Percentiles rank a stretch among this genome's conserved stretches.
These are phyloP conservation scores for Tychaedon coryphoeus DNA, from an alignment of 2,113 vertebrate species.

Conservation along the genomic window DNA sequence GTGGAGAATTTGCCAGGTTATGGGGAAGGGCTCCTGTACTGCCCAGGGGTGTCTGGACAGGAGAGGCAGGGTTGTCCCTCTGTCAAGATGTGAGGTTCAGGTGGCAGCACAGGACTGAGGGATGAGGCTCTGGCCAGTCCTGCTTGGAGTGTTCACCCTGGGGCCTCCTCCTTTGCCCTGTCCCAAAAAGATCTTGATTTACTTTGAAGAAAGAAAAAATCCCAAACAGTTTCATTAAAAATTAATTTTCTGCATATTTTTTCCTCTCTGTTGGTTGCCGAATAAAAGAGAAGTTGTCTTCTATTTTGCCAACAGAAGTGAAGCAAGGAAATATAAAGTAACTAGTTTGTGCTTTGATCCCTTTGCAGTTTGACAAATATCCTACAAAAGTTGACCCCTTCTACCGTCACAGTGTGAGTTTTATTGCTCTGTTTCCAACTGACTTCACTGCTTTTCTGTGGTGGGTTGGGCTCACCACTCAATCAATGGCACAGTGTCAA, in stretches of 20 bases:
- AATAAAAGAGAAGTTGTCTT: background rate
- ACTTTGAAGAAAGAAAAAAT: background rate
- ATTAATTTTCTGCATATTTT: background rate
- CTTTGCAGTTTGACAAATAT: conserved; percentile 99
- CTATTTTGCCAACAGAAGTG: background rate
- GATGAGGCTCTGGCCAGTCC: background rate
- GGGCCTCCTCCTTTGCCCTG: background rate
- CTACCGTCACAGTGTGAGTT: conserved; percentile 99
- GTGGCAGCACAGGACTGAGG: background rate
- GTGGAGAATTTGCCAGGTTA: background rate
- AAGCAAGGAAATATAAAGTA: conserved; percentile 56
- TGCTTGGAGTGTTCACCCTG: background rate
- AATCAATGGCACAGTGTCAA: conserved; percentile 24
- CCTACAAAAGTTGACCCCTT: conserved; percentile 99
- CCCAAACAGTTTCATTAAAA: background rate
- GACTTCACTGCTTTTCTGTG: conserved; percentile 63
- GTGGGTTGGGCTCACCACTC: conserved; percentile 62
- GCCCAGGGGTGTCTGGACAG: background rate
- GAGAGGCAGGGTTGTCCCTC: background rate
- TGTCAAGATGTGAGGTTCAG: accelerated
- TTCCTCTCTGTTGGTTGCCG: conserved; percentile 15
- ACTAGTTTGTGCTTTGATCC: conserved; percentile 86
- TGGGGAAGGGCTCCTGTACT: background rate
- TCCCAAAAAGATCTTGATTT: background rate
- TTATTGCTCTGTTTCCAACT: conserved; percentile 55